Evolutionary conservation across 2,888 invertebrate genomes (phyloP), one percentile per base, ranked within the genome.

Genomic region (Cistogaster globosa): DNA sequence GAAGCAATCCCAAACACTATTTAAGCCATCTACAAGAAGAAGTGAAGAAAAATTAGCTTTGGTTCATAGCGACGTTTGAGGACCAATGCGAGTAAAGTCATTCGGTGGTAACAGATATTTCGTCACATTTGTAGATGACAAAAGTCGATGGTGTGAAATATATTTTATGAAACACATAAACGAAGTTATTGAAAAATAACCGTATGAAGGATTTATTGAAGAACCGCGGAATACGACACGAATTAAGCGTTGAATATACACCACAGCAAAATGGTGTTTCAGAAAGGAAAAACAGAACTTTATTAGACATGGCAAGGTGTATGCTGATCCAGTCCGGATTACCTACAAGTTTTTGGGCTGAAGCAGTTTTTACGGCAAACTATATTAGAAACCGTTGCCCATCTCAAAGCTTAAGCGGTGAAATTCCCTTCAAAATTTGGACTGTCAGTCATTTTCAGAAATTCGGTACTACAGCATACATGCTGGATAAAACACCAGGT

Each of bases 301-400:
- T 89, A 20, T 76, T 88, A 12, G 89, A 89, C 42, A 42, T 42
- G 74, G 87, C 88, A 9, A 82, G 90, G 12, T 86, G 86, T 55
- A 88, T 90, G 88, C 62, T 90, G n/a, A 80, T 87, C 11, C 88
- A 88, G 53, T 86, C 88, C n/a, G 87, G 86, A 12, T 57, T 90
- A 11, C 76, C 87, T 7, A 55, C 87, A 14, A 57, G 48, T 8
- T 88, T 89, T 69, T 90, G 89, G 88, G 89, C 88, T 51, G 90
- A 90, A 78, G 89, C 90, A n/a, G 86, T 89, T 2, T 82, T 78
- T 18, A 88, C 89, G 42, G 89, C 89, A 22, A 87, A 85, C 51
- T 87, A 88, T 60, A 63, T 88, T 18, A 87, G 88, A 75, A 90
- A 91, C 51, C 72, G 87, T 16, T 87, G 86, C 51, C 22, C 77